Base-by-base conservation (phyloP, 1,140 invertebrate genomes). In the Dendrolimus punctatus region DNA sequence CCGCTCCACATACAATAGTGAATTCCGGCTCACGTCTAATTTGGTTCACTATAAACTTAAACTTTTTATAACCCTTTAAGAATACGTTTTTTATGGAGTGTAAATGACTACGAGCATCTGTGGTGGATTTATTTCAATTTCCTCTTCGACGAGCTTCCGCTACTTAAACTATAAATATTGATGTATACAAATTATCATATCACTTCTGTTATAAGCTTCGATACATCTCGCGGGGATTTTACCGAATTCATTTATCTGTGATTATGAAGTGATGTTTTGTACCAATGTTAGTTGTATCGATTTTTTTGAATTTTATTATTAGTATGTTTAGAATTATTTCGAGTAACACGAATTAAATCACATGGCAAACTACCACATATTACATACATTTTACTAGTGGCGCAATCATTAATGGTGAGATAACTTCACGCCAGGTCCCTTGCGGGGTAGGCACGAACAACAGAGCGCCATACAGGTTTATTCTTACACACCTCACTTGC, bases 71-170 rank as follows among this genome's bases (percentile, higher is more conserved):
- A 75, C 73, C 73, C 71, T 79, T 77, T 74, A 64, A 57, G 65
- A 51, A 58, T 60, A 44, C 42, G 65, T 64, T 75, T 79, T 80
- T 84, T 75, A 81, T 71, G 61, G 68, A 57, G 58, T 71, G 76
- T 73, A 67, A 80, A 76, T 80, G 80, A 84, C 70, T 80, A 49
- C 64, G 43, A 73, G 73, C 78, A 77, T 81, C 78, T 80, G 76
- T 71, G 73, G 77, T 79, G 69, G 73, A 80, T 81, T 79, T 81
- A 79, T 81, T 75, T 76, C 78, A 72, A 81, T 81, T 80, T 80
- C 80, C 76, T 77, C 73, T 69, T 76, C 68, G 74, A 74, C 64
- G 58, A 66, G 76, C 76, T 80, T 83, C 75, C 77, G 78, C 75
- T 72, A 71, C 68, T 71, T 68, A 55, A 59, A 64, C 63, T 56